phyloP scores from a whole-genome alignment of 2,113 vertebrate genomes.

The Tetraodon nigroviridis region DNA sequence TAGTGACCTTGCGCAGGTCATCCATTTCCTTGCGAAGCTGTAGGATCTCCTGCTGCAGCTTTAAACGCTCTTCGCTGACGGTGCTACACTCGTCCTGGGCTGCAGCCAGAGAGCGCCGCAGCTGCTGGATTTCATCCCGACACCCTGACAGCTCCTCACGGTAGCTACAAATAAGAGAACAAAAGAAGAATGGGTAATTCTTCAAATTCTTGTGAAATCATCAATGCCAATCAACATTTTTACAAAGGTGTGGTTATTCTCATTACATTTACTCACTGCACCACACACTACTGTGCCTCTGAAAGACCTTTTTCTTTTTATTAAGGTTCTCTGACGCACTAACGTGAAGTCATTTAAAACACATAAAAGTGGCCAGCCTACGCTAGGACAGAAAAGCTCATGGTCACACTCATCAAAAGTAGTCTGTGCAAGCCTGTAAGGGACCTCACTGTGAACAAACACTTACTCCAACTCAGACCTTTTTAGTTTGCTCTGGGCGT shows the following conservation, averaged over 20 bases:
- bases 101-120: slow-evolving; percentile 78
- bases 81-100: slow-evolving; percentile 77
- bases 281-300: too few relatives aligned
- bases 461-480: slow-evolving; percentile 89
- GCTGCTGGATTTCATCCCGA: slow-evolving; percentile 80
- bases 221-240: too few relatives aligned
- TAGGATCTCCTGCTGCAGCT: slow-evolving; percentile 86
- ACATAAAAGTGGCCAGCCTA: too few relatives aligned
- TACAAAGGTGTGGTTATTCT: too few relatives aligned
- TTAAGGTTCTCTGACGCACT: too few relatives aligned
- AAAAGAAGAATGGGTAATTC: background rate
- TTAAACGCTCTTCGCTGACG: slow-evolving; percentile 87
- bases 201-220: too few relatives aligned
- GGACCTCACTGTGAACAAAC: background rate
- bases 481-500: slow-evolving; percentile 82
- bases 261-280: too few relatives aligned
- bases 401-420: too few relatives aligned
- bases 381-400: too few relatives aligned
- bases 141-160: slow-evolving; percentile 84
- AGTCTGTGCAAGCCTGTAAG: too few relatives aligned
- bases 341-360: too few relatives aligned
- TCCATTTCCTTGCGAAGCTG: slow-evolving; percentile 82
- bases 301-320: background rate
- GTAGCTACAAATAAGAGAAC: slow-evolving; percentile 62
- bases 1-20: slow-evolving; percentile 75